phyloP scores from a whole-genome alignment of 2,113 vertebrate genomes.

The Hystrix brachyura region DNA sequence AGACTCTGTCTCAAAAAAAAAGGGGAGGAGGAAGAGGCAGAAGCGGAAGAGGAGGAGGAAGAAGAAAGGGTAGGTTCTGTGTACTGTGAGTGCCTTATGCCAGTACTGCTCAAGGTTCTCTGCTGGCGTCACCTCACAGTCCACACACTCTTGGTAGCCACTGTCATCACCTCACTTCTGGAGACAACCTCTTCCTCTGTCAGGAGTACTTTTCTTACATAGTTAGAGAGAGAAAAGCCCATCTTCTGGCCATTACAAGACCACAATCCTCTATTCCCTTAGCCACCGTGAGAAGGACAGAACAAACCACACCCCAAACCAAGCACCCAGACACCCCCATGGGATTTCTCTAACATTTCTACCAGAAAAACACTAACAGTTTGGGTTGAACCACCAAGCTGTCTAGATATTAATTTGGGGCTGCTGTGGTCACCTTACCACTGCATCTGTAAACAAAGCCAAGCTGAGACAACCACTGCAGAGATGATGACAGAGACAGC shows the following conservation, averaged over 20 bases:
- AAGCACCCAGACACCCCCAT: background rate
- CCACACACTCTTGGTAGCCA: fast-evolving
- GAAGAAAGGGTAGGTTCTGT: background rate
- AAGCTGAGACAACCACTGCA: background rate
- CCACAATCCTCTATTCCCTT: background rate
- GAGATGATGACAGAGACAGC: background rate
- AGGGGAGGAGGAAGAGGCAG: no score
- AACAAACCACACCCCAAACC: background rate
- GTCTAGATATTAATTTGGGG: background rate
- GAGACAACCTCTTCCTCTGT: background rate
- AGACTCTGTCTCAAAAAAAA: no score
- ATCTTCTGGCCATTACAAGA: background rate
- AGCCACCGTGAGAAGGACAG: background rate
- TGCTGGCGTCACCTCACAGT: background rate
- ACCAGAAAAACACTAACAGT: background rate
- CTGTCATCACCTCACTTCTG: background rate
- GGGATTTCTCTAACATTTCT: background rate
- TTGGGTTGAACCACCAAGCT: background rate
- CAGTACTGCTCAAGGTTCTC: fast-evolving
- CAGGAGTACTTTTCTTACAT: background rate
- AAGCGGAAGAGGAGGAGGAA: no score
- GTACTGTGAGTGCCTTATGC: fast-evolving
- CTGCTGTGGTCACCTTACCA: background rate
- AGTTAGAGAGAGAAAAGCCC: background rate
- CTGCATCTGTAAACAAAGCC: background rate